Base-by-base conservation (phyloP, 2,888 invertebrate genomes). In the Ametastegia equiseti region DNA sequence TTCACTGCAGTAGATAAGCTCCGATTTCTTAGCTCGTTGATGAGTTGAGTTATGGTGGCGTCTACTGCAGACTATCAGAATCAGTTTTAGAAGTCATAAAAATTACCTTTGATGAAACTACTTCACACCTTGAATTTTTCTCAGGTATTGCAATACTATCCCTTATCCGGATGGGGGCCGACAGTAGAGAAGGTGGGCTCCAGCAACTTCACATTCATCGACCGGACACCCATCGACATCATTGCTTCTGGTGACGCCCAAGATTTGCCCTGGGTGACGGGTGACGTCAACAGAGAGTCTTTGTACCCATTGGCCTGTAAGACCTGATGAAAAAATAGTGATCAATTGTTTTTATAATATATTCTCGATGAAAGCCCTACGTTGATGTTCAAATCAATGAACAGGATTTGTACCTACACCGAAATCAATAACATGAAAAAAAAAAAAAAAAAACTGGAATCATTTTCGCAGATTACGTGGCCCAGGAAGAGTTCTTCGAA, bases 161-260 rank as follows among this genome's bases (percentile, higher is more conserved):
- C 96, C 82, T 95, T 95, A 88, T 94, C 95, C 0, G 95, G 95
- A 0, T 96, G 96, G 89, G 95, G 95, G 0, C 96, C 96, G 0
- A 95, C 95, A 0, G 92, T 94, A 0, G 97, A 97, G 86, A 92
- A 91, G 80, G 91, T 91, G 85, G 91, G 93, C 39, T n/a, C n/a
- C n/a, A 13, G 39, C 9, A 13, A 54, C 3, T 73, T 54, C 30
- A 57, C 77, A 6, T 78, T 78, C 60, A 78, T 78, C 6, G 93
- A 93, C 0, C 93, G 95, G 82, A 93, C 95, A 81, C 97, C 97
- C 0, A 93, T 93, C 84, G 92, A 93, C 45, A 93, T 95, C 0
- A 93, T 96, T 0, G 92, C 90, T 82, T 92, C 93, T 9, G 95
- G 95, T 0, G 92, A 93, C 45, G 94, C 95, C 85, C 92, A 94